A percentile compares a stretch with the other conserved stretches of the same genome.
Conservation (phyloP, 2,113 vertebrate species). For the Tangachromis dhanisi region DNA sequence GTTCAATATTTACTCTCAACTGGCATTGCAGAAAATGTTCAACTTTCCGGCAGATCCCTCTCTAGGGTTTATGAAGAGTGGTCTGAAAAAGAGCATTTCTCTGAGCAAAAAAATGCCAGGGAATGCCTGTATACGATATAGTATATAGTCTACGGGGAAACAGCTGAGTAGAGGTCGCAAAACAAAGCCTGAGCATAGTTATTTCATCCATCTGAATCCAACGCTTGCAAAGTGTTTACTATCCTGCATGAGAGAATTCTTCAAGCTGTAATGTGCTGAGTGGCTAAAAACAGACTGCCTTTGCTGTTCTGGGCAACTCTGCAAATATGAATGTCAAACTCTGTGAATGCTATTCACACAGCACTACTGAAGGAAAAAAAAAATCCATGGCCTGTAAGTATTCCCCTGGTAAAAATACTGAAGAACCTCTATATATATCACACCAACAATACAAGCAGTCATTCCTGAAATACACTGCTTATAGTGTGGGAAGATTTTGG, state of each 20-base stretch:
- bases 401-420: neutral
- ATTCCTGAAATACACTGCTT: neutral
- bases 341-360: neutral
- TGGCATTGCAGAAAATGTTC: neutral
- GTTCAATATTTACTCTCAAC: neutral
- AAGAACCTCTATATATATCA: neutral
- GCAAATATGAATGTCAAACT: conserved; percentile 10
- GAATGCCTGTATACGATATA: neutral
- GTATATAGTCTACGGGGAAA: neutral
- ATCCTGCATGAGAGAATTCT: neutral
- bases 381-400: neutral
- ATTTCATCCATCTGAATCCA: neutral
- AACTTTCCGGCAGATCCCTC: neutral
- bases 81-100: neutral
- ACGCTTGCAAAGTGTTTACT: neutral
- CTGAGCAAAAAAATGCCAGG: neutral
- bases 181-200: neutral
- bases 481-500: neutral
- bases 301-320: neutral
- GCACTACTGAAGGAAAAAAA: neutral
- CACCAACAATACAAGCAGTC: neutral
- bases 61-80: neutral
- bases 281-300: neutral
- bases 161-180: neutral
- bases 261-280: neutral